Conservation (phyloP, 2,113 vertebrate genomes). For the Dryoscopus gambensis region DNA sequence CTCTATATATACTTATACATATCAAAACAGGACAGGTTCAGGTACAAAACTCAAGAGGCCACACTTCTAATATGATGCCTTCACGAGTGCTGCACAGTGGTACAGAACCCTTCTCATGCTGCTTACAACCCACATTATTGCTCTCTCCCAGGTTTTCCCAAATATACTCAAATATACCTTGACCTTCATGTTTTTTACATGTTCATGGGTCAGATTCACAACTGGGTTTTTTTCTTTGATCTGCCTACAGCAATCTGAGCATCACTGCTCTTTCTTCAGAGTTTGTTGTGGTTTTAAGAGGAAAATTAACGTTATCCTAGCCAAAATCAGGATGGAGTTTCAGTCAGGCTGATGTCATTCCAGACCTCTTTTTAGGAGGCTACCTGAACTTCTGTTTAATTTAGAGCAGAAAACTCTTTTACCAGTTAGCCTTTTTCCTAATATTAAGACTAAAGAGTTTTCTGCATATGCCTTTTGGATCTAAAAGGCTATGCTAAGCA, state of each 20-base stretch:
- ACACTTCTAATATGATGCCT: neutral
- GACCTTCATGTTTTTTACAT: neutral
- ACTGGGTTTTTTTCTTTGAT: neutral
- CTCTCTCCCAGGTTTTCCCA: neutral
- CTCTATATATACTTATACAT: neutral
- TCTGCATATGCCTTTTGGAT: neutral
- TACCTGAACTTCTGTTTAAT: neutral
- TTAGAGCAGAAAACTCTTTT: neutral
- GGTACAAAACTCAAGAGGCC: neutral
- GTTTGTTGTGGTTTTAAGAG: neutral
- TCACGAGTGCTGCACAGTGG: accelerated
- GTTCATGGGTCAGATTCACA: neutral
- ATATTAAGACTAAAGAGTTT: neutral
- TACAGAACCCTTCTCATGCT: neutral
- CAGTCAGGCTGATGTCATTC: neutral
- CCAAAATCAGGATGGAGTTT: neutral
- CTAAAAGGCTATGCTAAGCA: neutral
- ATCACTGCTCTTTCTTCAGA: neutral
- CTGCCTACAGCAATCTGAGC: neutral
- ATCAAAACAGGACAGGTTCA: neutral
- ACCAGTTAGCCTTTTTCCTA: neutral
- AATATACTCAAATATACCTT: neutral
- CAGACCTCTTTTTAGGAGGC: neutral
- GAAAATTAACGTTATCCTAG: neutral
- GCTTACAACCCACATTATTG: neutral